Base-by-base conservation (phyloP, 2,888 invertebrate genomes). In the Meiosimyza platycephala region DNA sequence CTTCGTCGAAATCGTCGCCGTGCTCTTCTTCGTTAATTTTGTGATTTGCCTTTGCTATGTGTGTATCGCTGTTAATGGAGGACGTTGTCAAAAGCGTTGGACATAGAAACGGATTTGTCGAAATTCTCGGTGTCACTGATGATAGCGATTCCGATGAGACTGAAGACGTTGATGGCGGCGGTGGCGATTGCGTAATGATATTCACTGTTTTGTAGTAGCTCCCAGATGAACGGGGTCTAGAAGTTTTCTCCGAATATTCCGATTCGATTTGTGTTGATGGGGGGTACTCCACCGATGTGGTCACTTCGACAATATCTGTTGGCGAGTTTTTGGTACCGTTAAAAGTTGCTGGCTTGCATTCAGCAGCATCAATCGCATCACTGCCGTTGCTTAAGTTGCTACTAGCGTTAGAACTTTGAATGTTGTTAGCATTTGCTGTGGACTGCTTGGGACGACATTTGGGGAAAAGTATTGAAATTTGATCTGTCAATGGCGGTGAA, bases 391-490 rank as follows among this genome's bases (percentile, higher is more conserved):
- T 64, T 72, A 72, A 59, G 71, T 22, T 22, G 22, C 22, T 22
- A 2, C 1, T 74, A 74, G 71, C 72, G 28, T 51, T 76, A 74
- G 66, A 74, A 72, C n/a, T 76, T 72, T 47, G 75, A 33, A 74
- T 67, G 74, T 71, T 69, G 75, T 76, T 62, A 74, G 73, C 65
- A 70, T 75, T 72, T 74, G 73, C 77, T 54, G 72, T 60, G 71
- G 74, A 68, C 69, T 72, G 62, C 71, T 91, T 90, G 80, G 94
- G 94, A 83, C 94, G 91, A 89, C 95, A 95, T 92, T 95, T 95
- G 83, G 94, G 94, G 89, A 95, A 95, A 84, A 95, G 90, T 87
- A 93, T 91, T 85, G 93, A 93, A 89, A 95, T 94, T 89, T 93
- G 92, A 90, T 94, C 94, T 88, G 82, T 86, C 22, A 89, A 88